A percentile compares a stretch with the other conserved stretches of the same genome.
phyloP scores from a whole-genome alignment of 2,113 vertebrate species.

The Aspidoscelis tigris region DNA sequence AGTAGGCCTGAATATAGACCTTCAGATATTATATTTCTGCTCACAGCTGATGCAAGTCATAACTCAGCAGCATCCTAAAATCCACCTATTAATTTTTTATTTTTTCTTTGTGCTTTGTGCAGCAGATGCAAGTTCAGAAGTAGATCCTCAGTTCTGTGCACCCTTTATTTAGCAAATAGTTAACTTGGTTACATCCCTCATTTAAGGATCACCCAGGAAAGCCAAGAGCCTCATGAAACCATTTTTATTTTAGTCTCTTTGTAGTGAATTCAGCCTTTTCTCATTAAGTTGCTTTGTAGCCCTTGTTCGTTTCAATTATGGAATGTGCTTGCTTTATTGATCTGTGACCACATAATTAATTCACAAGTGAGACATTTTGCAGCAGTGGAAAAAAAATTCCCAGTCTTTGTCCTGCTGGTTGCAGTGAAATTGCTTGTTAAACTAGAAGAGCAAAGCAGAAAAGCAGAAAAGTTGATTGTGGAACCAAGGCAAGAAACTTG shows the following conservation, averaged over 20 bases:
- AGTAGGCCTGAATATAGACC: too few species aligned
- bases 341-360: neutral
- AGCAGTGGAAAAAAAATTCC: conserved; percentile 20
- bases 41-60: too few species aligned
- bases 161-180: neutral
- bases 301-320: neutral
- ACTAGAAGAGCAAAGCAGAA: neutral
- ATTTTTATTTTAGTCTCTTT: neutral
- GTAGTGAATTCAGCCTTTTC: neutral
- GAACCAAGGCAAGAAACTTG: neutral
- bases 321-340: neutral
- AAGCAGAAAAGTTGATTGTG: conserved; percentile 1
- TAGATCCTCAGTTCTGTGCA: neutral
- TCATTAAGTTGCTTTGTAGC: neutral
- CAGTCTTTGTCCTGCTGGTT: neutral
- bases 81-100: neutral
- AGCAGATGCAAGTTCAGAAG: neutral
- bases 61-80: too few species aligned
- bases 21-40: too few species aligned
- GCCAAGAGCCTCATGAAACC: neutral
- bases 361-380: neutral
- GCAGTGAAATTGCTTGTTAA: neutral
- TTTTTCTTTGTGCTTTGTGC: neutral
- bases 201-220: rapidly evolving
- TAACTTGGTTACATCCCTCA: neutral